These are phyloP conservation scores for Leptoteleia sp. DNA, from an alignment of 1,140 invertebrate genomes.

Conservation along the genomic window DNA sequence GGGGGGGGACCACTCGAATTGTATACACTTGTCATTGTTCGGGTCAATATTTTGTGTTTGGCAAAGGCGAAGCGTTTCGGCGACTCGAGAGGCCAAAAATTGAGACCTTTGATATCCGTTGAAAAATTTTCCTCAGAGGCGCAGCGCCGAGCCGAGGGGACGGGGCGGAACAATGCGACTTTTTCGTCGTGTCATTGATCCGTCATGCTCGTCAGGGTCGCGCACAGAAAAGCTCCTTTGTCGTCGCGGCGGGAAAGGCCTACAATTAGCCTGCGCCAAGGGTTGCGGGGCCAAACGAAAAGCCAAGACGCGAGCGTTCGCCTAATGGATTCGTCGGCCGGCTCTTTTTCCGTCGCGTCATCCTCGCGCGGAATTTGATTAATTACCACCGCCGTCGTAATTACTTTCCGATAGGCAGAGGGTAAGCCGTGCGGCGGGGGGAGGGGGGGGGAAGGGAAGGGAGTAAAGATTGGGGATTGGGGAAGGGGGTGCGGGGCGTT, in stretches of 20 bases:
- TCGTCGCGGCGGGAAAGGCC: slow-evolving; percentile 33
- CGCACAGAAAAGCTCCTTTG: slow-evolving; percentile 35
- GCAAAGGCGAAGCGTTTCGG: too few relatives aligned
- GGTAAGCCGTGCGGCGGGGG: neutral
- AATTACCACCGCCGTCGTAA: slow-evolving; percentile 75
- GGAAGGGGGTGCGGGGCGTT: too few relatives aligned
- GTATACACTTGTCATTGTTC: too few relatives aligned
- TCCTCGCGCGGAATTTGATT: slow-evolving; percentile 77
- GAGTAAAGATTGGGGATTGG: too few relatives aligned
- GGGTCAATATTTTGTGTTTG: too few relatives aligned
- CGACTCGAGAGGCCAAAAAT: too few relatives aligned
- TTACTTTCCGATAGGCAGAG: slow-evolving; percentile 75
- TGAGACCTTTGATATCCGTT: neutral
- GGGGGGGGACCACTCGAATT: too few relatives aligned
- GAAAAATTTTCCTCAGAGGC: too few relatives aligned
- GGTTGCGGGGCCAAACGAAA: slow-evolving; percentile 55
- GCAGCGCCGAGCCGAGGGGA: too few relatives aligned
- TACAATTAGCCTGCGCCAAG: slow-evolving; percentile 50
- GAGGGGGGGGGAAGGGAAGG: too few relatives aligned
- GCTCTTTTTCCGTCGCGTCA: slow-evolving; percentile 78
- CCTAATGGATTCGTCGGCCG: slow-evolving; percentile 76
- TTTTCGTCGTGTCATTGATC: slow-evolving; percentile 41
- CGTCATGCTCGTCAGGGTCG: slow-evolving; percentile 13
- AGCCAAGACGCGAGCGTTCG: slow-evolving; percentile 71
- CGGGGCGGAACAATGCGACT: slow-evolving; percentile 18